These are phyloP conservation scores for Naso thynnoides DNA, from an alignment of 2,797 vertebrate species.

Conservation along the genomic window DNA sequence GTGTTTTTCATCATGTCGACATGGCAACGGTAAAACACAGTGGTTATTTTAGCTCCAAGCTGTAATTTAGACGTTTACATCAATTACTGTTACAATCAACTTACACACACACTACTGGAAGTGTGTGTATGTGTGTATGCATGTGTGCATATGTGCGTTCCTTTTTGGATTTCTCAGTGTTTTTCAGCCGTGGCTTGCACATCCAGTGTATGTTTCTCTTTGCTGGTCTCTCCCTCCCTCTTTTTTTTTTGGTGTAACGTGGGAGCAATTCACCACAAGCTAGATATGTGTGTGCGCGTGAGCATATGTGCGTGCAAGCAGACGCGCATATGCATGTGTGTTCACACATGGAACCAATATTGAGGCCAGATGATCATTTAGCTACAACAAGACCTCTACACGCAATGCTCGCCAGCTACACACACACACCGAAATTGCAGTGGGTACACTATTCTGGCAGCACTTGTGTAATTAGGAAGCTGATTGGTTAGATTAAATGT, in stretches of 20 bases:
- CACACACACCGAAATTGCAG: slow-evolving; percentile 49
- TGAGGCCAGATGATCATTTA: slow-evolving; percentile 83
- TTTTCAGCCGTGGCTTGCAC: slow-evolving; percentile 52
- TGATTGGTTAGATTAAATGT: slow-evolving; percentile 86
- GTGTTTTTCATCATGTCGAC: slow-evolving; percentile 84
- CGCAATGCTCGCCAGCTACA: slow-evolving; percentile 72
- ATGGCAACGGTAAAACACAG: slow-evolving; percentile 83
- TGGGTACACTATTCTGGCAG: slow-evolving; percentile 73
- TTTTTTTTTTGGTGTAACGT: slow-evolving; percentile 66
- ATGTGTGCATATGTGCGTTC: slow-evolving; percentile 26
- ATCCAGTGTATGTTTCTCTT: slow-evolving; percentile 45
- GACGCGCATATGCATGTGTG: slow-evolving; percentile 28
- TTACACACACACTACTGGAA: slow-evolving; percentile 65
- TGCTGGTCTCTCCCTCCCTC: slow-evolving; percentile 29
- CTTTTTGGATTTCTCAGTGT: slow-evolving; percentile 54
- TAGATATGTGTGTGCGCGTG: slow-evolving; percentile 15
- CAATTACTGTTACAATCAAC: slow-evolving; percentile 85
- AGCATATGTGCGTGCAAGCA: slow-evolving; percentile 27
- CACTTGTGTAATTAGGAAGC: slow-evolving; percentile 84
- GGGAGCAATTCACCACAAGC: slow-evolving; percentile 64
- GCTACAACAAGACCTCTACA: slow-evolving; percentile 84
- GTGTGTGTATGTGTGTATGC: slow-evolving; percentile 16
- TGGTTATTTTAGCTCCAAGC: slow-evolving; percentile 84
- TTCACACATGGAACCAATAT: slow-evolving; percentile 84
- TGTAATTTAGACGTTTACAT: slow-evolving; percentile 86